Conservation (phyloP, 2,888 invertebrate genomes). For the Stegana nigrithorax region DNA sequence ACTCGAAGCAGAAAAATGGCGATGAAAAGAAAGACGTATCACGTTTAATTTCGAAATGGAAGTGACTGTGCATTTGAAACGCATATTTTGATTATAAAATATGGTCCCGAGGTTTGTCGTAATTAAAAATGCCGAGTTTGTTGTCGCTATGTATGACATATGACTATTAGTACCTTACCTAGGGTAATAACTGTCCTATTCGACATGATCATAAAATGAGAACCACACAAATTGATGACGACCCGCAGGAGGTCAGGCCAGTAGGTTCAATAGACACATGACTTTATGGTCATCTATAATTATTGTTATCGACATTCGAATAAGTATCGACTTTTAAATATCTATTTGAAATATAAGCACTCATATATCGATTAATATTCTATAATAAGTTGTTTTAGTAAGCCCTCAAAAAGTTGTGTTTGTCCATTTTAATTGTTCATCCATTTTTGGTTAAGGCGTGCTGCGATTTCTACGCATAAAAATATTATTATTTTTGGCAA, state of each 20-base stretch:
- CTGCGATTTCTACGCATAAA: background rate
- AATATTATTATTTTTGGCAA: slow-evolving; percentile 6
- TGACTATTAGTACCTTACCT: no score
- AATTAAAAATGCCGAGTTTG: slow-evolving; percentile 11
- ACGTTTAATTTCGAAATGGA: background rate
- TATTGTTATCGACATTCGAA: slow-evolving; percentile 26
- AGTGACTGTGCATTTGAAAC: slow-evolving; percentile 55
- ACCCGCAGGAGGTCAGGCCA: no score
- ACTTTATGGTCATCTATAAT: slow-evolving; percentile 21
- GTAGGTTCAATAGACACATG: no score
- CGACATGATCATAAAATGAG: no score
- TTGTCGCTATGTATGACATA: no score
- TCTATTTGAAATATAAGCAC: background rate
- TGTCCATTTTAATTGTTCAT: background rate
- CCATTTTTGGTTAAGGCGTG: slow-evolving; percentile 1
- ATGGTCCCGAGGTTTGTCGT: slow-evolving; percentile 66
- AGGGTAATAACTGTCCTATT: no score
- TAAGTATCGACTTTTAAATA: background rate
- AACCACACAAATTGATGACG: no score
- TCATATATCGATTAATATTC: background rate
- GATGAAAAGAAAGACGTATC: background rate
- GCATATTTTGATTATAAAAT: slow-evolving; percentile 67
- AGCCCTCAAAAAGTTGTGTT: slow-evolving; percentile 10
- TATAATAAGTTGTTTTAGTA: background rate
- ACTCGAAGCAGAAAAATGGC: slow-evolving; percentile 32